Evolutionary conservation across 2,888 invertebrate genomes (phyloP), one percentile per base, ranked within the genome.

Genomic region (Catonia carolina): DNA sequence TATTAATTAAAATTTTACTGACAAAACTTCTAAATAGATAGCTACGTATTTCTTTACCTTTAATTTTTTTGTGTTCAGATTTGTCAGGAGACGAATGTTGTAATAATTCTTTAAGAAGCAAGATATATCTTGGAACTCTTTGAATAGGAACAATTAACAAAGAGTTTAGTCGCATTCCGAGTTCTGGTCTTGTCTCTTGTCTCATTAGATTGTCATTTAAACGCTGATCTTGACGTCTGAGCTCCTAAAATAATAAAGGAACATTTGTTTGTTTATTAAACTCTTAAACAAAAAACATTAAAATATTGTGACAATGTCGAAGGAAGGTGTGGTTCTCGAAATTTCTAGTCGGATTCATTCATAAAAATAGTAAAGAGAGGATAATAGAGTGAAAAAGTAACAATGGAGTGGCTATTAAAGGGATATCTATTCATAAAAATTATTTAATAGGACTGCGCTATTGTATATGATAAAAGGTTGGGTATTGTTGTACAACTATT

Each of bases 111-210:
- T 82, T 80, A 50, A 89, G 71, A 12, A 89, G 72, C 41, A 89
- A 73, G 66, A 84, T 82, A 69, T 89, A 89, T 49, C 88, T 77
- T 1, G 89, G 89, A 51, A 89, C 78, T 65, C 89, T 75, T 70
- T 89, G 89, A 64, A 89, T 85, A 12, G 89, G 89, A 2, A 83
- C 81, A 62, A 89, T 89, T 62, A 89, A 74, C 37, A 89, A 73
- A 0, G 88, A 81, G 57, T 84, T 81, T 3, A 89, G 71, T 69
- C 85, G 86, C 37, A 77, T 77, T 63, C 80, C 79, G 47, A 88
- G 82, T 70, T 86, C 86, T 6, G 85, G 84, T 8, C 82, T 74
- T 2, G 77, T 77, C 71, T 88, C 87, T 67, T 85, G 84, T 23
- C 72, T 72, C 57, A 74, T 74, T 35, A 85, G 69, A 67, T 83